Evolutionary conservation across 2,113 vertebrate species (phyloP).

Genomic region (Myotis brandtii): DNA sequence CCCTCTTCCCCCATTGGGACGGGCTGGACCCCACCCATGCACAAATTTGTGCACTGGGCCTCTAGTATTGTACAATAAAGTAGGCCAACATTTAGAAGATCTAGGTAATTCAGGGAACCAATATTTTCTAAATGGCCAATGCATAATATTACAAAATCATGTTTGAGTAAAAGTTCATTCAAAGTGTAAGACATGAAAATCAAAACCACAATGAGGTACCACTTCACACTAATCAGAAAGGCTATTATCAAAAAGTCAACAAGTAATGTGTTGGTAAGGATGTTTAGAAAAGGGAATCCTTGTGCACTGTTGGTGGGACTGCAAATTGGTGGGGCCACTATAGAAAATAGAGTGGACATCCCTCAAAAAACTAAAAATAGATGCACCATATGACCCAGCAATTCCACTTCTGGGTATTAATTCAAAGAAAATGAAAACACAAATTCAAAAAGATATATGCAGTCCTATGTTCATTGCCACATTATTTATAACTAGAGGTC

Average conservation of each 20-base stretch:
- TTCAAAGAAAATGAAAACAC: neutral
- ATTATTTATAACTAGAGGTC: neutral
- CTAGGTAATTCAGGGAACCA: neutral
- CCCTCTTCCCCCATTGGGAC: too few relatives aligned
- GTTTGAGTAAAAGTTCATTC: neutral
- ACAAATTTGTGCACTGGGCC: too few relatives aligned
- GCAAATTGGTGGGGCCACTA: neutral
- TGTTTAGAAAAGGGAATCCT: neutral
- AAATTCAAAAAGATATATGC: neutral
- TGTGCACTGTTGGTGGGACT: neutral
- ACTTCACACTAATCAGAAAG: neutral
- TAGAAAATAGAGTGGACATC: neutral
- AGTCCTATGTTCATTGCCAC: neutral
- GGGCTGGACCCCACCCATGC: too few relatives aligned
- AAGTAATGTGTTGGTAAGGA: neutral
- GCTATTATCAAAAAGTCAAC: neutral
- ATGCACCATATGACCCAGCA: neutral
- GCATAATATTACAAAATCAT: neutral
- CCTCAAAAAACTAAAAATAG: neutral
- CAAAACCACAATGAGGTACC: neutral
- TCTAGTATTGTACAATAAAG: neutral
- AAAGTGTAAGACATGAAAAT: neutral
- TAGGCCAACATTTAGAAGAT: neutral
- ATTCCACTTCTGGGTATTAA: neutral
- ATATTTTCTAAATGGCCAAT: conserved; percentile 1